Base-by-base conservation (phyloP, 2,797 vertebrate species). In the Schizopygopsis pylzovi region DNA sequence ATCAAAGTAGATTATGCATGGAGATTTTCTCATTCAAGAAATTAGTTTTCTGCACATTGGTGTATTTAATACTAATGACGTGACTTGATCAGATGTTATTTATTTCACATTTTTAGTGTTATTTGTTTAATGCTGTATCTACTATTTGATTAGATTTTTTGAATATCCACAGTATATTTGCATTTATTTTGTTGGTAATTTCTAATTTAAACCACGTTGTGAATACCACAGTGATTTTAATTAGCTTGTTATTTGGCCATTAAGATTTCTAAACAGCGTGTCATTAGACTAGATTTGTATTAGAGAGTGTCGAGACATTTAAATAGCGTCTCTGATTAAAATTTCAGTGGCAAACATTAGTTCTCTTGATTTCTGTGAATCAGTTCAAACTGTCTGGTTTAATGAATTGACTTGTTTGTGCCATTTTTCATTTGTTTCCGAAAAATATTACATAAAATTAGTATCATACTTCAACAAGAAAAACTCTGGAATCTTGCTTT, bases 211-310 rank as follows among this genome's bases (percentile, higher is more conserved):
- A 6, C 20, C 56, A 59, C 37, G 25, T 78, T 59, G 33, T 39
- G 37, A 59, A 25, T n/a, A 78, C 33, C 20, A 15, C 33, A 15
- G 54, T 37, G 28, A 25, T 41, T 43, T 78, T 61, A 61, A 61
- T 43, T 22, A 43, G 37, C 76, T 59, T 59, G 61, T 79, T 61
- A 77, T 56, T 61, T 78, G 37, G 37, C 20, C 22, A 59, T 59
- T 59, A 78, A 59, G 6, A 59, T 78, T 6, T 54, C 22, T 78
- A 78, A 54, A 78, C 54, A 78, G 76, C 2, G 1, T 41, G 37
- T 43, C 37, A 61, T 54, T 76, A 37, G 28, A 37, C 9, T 76
- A 52, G 72, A 18, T 52, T 33, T 76, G 28, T 54, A 33, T 76
- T 37, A 54, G 18, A 37, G 47, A 54, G 47, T 54, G 28, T 76